These are phyloP conservation scores for Drosophila cracens DNA, from an alignment of 2,888 invertebrate genomes.

Conservation along the genomic window DNA sequence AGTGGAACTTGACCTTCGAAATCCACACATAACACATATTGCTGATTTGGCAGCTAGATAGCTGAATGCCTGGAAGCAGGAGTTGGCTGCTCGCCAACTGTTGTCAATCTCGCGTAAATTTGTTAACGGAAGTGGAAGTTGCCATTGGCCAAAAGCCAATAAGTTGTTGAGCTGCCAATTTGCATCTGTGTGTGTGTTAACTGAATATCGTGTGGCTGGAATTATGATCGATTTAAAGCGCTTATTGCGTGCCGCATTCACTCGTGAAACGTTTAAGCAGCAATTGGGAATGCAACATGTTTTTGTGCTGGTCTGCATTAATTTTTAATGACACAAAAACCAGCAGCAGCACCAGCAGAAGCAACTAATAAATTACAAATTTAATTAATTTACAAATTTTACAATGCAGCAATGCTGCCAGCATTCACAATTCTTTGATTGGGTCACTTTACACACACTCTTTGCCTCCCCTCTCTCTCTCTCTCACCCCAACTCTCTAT, in stretches of 20 bases:
- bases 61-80: conserved; percentile 1
- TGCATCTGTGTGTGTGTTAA: not conserved
- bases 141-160: conserved; percentile 35
- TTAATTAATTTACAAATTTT: conserved; percentile 62
- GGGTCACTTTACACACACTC: conserved; percentile 30
- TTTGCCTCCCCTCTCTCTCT: not conserved
- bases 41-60: not conserved
- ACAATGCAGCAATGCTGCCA: conserved; percentile 31
- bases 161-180: conserved; percentile 3
- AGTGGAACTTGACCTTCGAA: not conserved
- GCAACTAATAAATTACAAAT: conserved; percentile 47
- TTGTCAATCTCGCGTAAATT: conserved; percentile 37
- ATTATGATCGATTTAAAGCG: conserved; percentile 47
- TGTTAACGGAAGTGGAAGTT: conserved; percentile 46
- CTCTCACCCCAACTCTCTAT: not conserved
- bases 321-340: conserved; percentile 40
- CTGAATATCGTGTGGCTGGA: conserved; percentile 24
- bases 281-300: conserved; percentile 48
- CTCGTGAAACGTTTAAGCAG: conserved; percentile 43
- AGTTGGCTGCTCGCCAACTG: conserved; percentile 30
- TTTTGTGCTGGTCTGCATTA: conserved; percentile 23
- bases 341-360: conserved; percentile 6
- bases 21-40: not conserved
- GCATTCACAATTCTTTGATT: conserved; percentile 40
- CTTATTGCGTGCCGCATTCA: conserved; percentile 27